phyloP scores from a whole-genome alignment of 1,140 invertebrate species.

The Zaprionus tsacasi region DNA sequence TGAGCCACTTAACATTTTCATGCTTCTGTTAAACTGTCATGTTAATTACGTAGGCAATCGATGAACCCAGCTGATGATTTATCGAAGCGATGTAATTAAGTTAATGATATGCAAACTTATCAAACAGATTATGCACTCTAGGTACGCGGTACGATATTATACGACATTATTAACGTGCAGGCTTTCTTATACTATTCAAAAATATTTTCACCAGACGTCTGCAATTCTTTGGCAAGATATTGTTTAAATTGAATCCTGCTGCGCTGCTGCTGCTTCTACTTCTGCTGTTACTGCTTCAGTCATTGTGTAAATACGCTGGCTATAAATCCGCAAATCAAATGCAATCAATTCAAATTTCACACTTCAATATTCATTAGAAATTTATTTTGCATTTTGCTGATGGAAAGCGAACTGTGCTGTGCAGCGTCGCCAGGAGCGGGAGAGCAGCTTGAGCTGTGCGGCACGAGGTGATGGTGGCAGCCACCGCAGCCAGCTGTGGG shows the following conservation, averaged over 20 bases:
- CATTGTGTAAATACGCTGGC: constrained; percentile 71
- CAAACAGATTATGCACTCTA: neutral
- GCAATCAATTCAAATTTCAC: constrained; percentile 82
- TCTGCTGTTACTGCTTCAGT: constrained; percentile 21
- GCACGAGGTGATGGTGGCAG: neutral
- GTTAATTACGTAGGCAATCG: neutral
- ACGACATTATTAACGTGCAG: neutral
- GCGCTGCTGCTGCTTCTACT: neutral
- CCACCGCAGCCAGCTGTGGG: constrained; percentile 7
- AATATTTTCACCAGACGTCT: neutral
- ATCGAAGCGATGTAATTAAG: neutral
- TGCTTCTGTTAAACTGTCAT: neutral
- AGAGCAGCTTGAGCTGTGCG: neutral
- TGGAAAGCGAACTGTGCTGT: constrained; percentile 33
- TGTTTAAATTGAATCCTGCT: neutral
- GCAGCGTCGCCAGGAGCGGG: constrained; percentile 1
- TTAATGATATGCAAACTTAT: neutral
- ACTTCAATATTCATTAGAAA: constrained; percentile 83
- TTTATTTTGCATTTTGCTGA: constrained; percentile 76
- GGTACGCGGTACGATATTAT: neutral
- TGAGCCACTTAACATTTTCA: no score
- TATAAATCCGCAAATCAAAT: constrained; percentile 79
- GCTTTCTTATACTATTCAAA: neutral
- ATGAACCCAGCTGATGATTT: neutral
- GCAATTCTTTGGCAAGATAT: neutral